These are phyloP conservation scores for Drosophila sucinea DNA, from an alignment of 1,140 invertebrate genomes.

Conservation along the genomic window DNA sequence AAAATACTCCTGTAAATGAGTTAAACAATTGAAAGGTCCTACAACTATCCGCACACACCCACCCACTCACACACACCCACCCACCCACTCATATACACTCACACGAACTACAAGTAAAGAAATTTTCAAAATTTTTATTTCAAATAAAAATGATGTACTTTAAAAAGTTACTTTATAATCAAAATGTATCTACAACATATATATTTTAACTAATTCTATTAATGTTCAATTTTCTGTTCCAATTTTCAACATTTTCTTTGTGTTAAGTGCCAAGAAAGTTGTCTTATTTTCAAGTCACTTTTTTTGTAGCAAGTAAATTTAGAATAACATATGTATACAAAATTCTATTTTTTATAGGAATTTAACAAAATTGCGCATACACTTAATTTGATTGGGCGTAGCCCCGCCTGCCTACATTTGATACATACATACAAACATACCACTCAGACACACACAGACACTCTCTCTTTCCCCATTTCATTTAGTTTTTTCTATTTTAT, in stretches of 20 bases:
- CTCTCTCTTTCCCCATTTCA: conserved; percentile 20
- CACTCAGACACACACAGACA: conserved; percentile 35
- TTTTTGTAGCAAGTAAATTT: conserved; percentile 58
- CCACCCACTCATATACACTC: conserved; percentile 26
- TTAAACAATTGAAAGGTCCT: conserved; percentile 21
- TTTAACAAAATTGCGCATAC: conserved; percentile 44
- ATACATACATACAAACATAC: conserved; percentile 50
- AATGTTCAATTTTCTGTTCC: conserved; percentile 39
- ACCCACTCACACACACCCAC: conserved; percentile 27
- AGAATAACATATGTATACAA: conserved; percentile 43
- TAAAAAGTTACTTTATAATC: conserved; percentile 52
- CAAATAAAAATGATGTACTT: conserved; percentile 63
- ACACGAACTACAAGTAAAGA: conserved; percentile 19
- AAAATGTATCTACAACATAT: conserved; percentile 47
- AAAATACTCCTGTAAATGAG: conserved; percentile 42
- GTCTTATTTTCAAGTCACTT: conserved; percentile 46
- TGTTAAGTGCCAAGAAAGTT: conserved; percentile 66
- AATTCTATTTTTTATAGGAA: conserved; percentile 77
- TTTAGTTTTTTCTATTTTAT: conserved; percentile 26
- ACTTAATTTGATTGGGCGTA: conserved; percentile 44
- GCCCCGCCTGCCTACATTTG: conserved; percentile 52
- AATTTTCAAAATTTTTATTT: conserved; percentile 58
- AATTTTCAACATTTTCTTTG: conserved; percentile 22
- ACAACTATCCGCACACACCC: not conserved
- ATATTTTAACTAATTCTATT: conserved; percentile 33